A percentile compares a stretch with the other conserved stretches of the same genome.
Conservation (phyloP, 2,113 vertebrate genomes). For the Abramis brama region DNA sequence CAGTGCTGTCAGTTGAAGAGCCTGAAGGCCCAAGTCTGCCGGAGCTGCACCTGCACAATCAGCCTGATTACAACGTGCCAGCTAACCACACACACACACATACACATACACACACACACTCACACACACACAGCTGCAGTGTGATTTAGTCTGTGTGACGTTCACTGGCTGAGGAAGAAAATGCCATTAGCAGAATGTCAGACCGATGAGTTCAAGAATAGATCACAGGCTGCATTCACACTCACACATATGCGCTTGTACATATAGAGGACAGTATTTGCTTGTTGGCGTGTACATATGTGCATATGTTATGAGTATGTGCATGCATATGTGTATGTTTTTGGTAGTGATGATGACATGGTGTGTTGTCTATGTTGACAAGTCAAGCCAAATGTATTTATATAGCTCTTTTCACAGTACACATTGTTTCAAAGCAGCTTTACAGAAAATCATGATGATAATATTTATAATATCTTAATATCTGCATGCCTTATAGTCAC, state of each 20-base stretch:
- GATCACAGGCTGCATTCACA: slow-evolving; percentile 12
- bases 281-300: neutral
- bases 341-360: neutral
- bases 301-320: neutral
- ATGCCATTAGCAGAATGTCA: slow-evolving; percentile 49
- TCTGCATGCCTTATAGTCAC: too few species aligned
- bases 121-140: slow-evolving; percentile 12
- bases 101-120: neutral
- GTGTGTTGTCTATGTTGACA: neutral
- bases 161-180: slow-evolving; percentile 40
- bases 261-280: neutral
- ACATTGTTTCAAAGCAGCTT: too few species aligned
- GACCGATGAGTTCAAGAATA: slow-evolving; percentile 42
- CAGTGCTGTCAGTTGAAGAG: neutral
- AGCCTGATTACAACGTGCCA: slow-evolving; percentile 21
- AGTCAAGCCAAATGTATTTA: too few species aligned
- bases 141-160: slow-evolving; percentile 36
- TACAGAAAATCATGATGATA: too few species aligned
- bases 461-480: too few species aligned
- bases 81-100: slow-evolving; percentile 5
- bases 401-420: too few species aligned
- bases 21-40: neutral
- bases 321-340: neutral
- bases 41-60: slow-evolving; percentile 21
- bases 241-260: neutral